Evolutionary conservation across 2,797 vertebrate species (phyloP), one percentile per base, ranked within the genome.

Genomic region (Oophaga sylvatica): DNA sequence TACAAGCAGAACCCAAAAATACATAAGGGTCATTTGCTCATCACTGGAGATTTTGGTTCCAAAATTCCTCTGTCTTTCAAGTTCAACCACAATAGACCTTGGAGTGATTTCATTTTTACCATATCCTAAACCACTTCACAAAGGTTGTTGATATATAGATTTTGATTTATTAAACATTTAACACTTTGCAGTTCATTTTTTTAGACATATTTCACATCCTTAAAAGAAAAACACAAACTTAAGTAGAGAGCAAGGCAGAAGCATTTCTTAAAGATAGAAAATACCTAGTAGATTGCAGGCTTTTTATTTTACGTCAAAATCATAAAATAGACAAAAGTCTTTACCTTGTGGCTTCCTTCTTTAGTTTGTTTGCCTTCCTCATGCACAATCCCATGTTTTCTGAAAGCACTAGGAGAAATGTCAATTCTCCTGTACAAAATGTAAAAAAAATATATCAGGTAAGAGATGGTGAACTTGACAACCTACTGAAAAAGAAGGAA

Each of bases 361-460:
- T 96, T 96, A 94, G 97, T 95, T 92, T 94, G 97, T 97, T 99
- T 99, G 93, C 96, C 94, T 92, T 98, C 97, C 92, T 99, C 98
- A 94, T 97, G 98, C 94, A 97, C 94, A 93, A 98, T 97, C 94
- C 97, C 95, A 95, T 98, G 97, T 94, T 98, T 99, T 96, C 97
- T 98, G 97, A 99, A 99, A 95, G 97, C 97, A 97, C 98, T 99
- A 93, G 97, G 98, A 94, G 98, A 99, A 96, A 99, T 98, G 96
- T 99, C 98, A 95, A 99, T 99, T 96, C 97, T 96, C 97, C 98
- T 99, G 93, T 13, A 86, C 19, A 80, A 85, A 41, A 67, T 17
- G 70, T 29, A 89, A 63, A 89, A 82, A 68, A 19, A 65, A 35
- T 8, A 73, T 7, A 45, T 41, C 20, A 19, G 26, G 65, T 70